These are phyloP conservation scores for Probosciger aterrimus DNA, from an alignment of 2,113 vertebrate species.

Conservation along the genomic window DNA sequence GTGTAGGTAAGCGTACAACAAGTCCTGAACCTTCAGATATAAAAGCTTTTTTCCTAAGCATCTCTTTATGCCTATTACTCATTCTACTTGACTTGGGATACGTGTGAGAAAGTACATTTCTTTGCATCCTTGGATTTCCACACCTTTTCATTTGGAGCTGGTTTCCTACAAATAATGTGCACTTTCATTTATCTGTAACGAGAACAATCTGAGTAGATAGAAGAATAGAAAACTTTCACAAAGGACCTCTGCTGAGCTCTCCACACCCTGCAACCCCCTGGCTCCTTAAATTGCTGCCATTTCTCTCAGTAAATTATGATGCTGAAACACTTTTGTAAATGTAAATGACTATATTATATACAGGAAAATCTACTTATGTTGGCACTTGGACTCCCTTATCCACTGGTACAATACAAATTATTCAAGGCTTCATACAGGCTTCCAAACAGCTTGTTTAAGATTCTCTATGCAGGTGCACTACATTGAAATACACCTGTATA, in stretches of 20 bases:
- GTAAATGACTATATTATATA: constrained; percentile 46
- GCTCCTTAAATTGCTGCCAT: constrained; percentile 55
- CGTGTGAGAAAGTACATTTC: constrained; percentile 37
- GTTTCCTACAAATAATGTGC: constrained; percentile 15
- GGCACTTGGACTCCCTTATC: neutral
- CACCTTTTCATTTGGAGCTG: constrained; percentile 4
- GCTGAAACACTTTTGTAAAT: constrained; percentile 42
- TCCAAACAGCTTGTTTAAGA: neutral
- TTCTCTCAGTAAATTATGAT: constrained; percentile 59
- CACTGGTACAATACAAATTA: neutral
- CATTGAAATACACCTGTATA: neutral
- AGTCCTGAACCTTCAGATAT: constrained; percentile 48
- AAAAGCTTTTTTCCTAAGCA: constrained; percentile 56
- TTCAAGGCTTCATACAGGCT: neutral
- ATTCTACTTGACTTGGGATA: constrained; percentile 51
- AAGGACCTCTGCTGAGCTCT: constrained; percentile 23
- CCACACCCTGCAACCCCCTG: neutral
- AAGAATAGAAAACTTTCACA: constrained; percentile 8
- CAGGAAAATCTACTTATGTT: constrained; percentile 13
- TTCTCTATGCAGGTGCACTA: neutral
- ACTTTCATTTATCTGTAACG: neutral
- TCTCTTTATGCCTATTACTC: constrained; percentile 52
- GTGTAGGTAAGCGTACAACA: neutral
- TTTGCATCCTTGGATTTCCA: constrained; percentile 28
- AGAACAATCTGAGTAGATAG: neutral